Evolutionary conservation across 1,140 invertebrate genomes (phyloP).

Genomic region (Drosophila nannoptera): DNA sequence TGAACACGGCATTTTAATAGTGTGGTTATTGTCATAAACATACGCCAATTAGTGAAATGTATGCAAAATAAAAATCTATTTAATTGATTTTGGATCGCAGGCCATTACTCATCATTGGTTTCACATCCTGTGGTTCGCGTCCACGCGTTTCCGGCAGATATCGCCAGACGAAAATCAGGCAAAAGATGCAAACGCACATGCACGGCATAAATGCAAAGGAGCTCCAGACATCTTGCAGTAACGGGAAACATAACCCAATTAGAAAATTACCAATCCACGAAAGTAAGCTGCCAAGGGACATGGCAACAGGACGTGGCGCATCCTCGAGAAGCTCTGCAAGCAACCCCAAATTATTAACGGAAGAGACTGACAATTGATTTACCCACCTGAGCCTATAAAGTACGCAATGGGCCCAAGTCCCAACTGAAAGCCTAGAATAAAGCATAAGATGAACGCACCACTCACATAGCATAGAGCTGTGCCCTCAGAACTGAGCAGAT

Average conservation of each 20-base stretch:
- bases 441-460: slow-evolving; percentile 83
- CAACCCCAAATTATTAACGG: background rate
- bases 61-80: background rate
- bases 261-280: slow-evolving; percentile 95
- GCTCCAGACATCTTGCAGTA: slow-evolving; percentile 82
- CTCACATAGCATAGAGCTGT: slow-evolving; percentile 83
- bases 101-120: slow-evolving; percentile 79
- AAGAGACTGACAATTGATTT: too few species aligned
- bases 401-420: slow-evolving; percentile 92
- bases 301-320: slow-evolving; percentile 88
- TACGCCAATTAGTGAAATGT: background rate
- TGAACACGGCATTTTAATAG: background rate
- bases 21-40: background rate
- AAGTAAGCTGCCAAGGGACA: slow-evolving; percentile 91
- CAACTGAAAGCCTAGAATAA: slow-evolving; percentile 89
- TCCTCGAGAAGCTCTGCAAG: slow-evolving; percentile 90
- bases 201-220: slow-evolving; percentile 86
- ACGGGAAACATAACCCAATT: slow-evolving; percentile 88
- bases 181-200: slow-evolving; percentile 80
- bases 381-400: slow-evolving; percentile 83
- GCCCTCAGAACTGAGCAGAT: slow-evolving; percentile 81
- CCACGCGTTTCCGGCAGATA: slow-evolving; percentile 87
- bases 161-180: slow-evolving; percentile 83
- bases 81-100: slow-evolving; percentile 67
- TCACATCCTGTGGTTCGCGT: slow-evolving; percentile 82